Evolutionary conservation across 1,140 invertebrate species (phyloP).

Genomic region (Pseudomyrmex flavicornis): DNA sequence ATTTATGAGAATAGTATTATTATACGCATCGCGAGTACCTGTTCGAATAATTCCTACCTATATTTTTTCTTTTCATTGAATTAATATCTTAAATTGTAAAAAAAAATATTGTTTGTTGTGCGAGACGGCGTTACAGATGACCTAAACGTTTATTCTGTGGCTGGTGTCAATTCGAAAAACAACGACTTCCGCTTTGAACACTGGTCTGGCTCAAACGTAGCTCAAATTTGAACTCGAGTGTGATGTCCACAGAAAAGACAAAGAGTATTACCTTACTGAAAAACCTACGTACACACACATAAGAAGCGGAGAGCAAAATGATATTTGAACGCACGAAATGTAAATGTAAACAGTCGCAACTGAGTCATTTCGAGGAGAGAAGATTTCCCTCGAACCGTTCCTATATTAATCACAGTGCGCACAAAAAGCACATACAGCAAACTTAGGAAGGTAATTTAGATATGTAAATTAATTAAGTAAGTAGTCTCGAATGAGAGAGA

Average conservation of each 20-base stretch:
- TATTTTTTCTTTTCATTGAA: constrained; percentile 27
- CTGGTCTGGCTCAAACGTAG: constrained; percentile 60
- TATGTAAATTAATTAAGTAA: constrained; percentile 51
- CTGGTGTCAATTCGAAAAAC: constrained; percentile 57
- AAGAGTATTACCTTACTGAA: background rate
- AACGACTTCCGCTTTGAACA: constrained; percentile 44
- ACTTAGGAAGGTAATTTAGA: constrained; percentile 19
- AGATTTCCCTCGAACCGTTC: constrained; percentile 64
- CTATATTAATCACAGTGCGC: constrained; percentile 68
- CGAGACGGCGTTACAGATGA: background rate
- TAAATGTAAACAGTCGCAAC: constrained; percentile 47
- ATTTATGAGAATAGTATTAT: constrained; percentile 53
- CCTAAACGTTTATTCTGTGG: constrained; percentile 18
- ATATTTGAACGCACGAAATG: constrained; percentile 50
- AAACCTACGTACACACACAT: background rate
- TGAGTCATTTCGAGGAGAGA: constrained; percentile 37
- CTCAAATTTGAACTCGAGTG: constrained; percentile 30
- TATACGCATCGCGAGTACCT: constrained; percentile 62
- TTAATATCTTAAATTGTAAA: constrained; percentile 26
- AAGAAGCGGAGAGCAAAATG: background rate
- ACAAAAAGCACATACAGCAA: constrained; percentile 61
- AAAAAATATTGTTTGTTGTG: background rate
- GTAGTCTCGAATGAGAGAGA: constrained; percentile 22
- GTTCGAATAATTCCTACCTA: constrained; percentile 64
- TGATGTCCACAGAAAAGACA: constrained; percentile 16